A percentile compares a stretch with the other conserved stretches of the same genome.
phyloP scores from a whole-genome alignment of 2,797 vertebrate genomes.

The Antennarius maculatus region DNA sequence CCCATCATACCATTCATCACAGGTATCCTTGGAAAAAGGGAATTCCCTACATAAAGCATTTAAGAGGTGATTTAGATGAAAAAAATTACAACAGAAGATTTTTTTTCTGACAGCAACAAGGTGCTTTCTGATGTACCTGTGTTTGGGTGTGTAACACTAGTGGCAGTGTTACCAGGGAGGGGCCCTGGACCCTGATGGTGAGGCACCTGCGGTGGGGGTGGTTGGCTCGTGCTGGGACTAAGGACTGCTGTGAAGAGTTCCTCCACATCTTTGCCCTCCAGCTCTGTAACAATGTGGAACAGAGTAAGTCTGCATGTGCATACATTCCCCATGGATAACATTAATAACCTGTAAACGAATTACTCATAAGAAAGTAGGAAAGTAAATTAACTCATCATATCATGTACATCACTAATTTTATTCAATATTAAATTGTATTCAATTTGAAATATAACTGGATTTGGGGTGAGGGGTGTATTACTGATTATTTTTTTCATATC shows the following conservation, averaged over 20 bases:
- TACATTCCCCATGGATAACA: neutral
- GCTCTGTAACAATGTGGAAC: constrained; percentile 80
- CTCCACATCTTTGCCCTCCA: constrained; percentile 98
- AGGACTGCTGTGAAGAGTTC: constrained; percentile 97
- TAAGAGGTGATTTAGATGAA: neutral
- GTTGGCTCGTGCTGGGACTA: constrained; percentile 89
- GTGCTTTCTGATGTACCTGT: constrained; percentile 79
- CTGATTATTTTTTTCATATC: neutral
- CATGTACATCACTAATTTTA: no score
- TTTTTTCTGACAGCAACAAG: neutral
- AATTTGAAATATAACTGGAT: neutral
- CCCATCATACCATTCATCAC: constrained; percentile 95
- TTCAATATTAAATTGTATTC: neutral
- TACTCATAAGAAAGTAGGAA: neutral
- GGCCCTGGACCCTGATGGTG: constrained; percentile 83
- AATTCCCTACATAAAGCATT: constrained; percentile 80
- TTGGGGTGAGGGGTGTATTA: neutral
- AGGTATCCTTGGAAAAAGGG: constrained; percentile 91
- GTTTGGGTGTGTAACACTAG: constrained; percentile 85
- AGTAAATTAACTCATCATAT: neutral
- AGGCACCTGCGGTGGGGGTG: constrained; percentile 84
- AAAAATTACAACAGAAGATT: neutral
- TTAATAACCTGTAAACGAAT: neutral
- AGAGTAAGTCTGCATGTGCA: constrained; percentile 14
- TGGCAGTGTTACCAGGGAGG: constrained; percentile 79